These are phyloP conservation scores for Scophthalmus maximus DNA, from an alignment of 2,113 vertebrate species.

Conservation along the genomic window DNA sequence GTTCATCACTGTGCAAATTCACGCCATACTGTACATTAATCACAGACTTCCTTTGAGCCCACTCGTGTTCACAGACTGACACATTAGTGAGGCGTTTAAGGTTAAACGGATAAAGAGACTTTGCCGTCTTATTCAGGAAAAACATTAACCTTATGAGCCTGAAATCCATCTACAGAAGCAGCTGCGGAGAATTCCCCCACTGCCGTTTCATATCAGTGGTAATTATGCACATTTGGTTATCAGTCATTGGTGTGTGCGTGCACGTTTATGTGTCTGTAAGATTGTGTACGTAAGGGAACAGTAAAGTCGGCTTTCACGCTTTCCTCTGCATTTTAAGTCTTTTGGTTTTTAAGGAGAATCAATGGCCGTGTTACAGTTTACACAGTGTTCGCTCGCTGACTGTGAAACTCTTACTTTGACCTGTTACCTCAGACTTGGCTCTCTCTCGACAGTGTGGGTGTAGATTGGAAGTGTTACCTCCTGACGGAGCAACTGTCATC, in stretches of 20 bases:
- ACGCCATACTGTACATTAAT: no score
- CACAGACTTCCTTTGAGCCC: background rate
- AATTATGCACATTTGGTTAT: background rate
- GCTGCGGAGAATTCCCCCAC: background rate
- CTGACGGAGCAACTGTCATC: background rate
- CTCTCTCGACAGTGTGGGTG: background rate
- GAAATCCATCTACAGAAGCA: background rate
- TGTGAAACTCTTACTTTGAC: background rate
- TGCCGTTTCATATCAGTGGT: constrained; percentile 7
- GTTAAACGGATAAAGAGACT: background rate
- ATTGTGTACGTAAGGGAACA: background rate
- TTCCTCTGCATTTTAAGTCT: no score
- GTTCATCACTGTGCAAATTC: no score
- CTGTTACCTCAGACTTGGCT: background rate
- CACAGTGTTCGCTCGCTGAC: no score
- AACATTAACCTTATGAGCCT: background rate
- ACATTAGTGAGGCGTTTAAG: background rate
- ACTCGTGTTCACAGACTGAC: background rate
- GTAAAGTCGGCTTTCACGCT: background rate
- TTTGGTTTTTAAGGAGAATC: no score
- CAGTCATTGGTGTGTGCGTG: background rate
- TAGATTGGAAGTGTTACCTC: background rate
- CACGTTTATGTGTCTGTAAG: background rate
- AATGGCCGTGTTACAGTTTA: no score
- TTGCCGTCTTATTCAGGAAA: background rate